phyloP scores from a whole-genome alignment of 2,797 vertebrate genomes.

The Glossophaga mutica region DNA sequence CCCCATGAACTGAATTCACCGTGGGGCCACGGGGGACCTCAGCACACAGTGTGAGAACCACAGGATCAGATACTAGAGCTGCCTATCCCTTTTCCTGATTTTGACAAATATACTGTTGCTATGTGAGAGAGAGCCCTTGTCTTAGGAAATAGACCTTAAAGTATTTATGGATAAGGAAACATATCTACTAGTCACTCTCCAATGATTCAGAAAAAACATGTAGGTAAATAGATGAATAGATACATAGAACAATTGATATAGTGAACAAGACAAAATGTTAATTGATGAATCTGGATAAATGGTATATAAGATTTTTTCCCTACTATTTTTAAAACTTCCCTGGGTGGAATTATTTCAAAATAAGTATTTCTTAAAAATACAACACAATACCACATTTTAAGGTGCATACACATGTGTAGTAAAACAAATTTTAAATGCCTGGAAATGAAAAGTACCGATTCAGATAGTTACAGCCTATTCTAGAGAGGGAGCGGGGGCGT shows the following conservation, averaged over 20 bases:
- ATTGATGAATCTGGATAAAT: neutral
- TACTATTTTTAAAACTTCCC: neutral
- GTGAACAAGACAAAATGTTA: neutral
- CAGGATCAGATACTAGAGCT: neutral
- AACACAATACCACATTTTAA: neutral
- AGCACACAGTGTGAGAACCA: neutral
- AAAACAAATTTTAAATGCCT: neutral
- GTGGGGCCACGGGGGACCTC: neutral
- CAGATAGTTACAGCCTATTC: neutral
- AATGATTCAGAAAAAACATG: neutral
- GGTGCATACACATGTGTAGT: neutral
- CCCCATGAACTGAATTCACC: neutral
- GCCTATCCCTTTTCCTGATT: neutral
- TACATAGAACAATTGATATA: neutral
- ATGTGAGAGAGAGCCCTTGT: neutral
- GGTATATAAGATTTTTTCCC: neutral
- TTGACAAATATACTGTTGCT: neutral
- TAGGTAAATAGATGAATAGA: neutral
- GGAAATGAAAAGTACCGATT: neutral
- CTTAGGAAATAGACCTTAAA: neutral
- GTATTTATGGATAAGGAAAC: conserved; percentile 4
- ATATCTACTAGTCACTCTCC: conserved; percentile 1
- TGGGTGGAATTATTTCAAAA: conserved; percentile 12
- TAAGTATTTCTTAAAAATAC: neutral
- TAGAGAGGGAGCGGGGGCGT: neutral